A percentile compares a stretch with the other conserved stretches of the same genome.
Conservation (phyloP, 2,888 invertebrate species). For the Leptinotarsa haldemani region DNA sequence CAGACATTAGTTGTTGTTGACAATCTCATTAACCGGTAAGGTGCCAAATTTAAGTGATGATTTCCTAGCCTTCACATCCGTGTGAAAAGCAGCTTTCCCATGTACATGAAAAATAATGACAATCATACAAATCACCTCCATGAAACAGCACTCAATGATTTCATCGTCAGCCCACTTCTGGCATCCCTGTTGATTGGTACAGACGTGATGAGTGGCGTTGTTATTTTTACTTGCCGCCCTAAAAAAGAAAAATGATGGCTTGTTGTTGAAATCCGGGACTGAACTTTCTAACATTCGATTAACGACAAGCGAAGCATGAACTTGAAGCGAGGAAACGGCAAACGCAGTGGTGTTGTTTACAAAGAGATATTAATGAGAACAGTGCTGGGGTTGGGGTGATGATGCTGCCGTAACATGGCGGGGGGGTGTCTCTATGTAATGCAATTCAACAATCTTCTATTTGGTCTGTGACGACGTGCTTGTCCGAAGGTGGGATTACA, state of each 20-base stretch:
- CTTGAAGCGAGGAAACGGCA: conserved; percentile 50
- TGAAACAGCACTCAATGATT: conserved; percentile 30
- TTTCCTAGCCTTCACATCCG: not conserved
- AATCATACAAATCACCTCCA: conserved; percentile 22
- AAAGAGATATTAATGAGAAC: conserved; percentile 60
- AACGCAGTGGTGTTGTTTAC: conserved; percentile 54
- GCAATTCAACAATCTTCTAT: no score
- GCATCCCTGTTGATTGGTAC: conserved; percentile 39
- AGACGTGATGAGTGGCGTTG: conserved; percentile 38
- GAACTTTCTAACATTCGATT: conserved; percentile 53
- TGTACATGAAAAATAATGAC: conserved; percentile 3
- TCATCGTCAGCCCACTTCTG: conserved; percentile 38
- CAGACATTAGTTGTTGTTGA: not conserved
- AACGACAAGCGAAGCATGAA: conserved; percentile 53
- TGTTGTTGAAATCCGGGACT: conserved; percentile 49
- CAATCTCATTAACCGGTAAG: not conserved
- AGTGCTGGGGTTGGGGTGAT: not conserved
- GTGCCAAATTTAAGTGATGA: not conserved
- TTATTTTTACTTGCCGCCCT: conserved; percentile 39
- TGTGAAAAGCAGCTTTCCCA: conserved; percentile 13
- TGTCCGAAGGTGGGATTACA: no score
- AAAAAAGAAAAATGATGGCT: conserved; percentile 49
- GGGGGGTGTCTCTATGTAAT: no score
- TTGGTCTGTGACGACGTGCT: no score
- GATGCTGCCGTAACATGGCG: not conserved